A percentile compares a stretch with the other conserved stretches of the same genome.
These are phyloP conservation scores for Drosophila truncata DNA, from an alignment of 1,140 invertebrate genomes.

Conservation along the genomic window DNA sequence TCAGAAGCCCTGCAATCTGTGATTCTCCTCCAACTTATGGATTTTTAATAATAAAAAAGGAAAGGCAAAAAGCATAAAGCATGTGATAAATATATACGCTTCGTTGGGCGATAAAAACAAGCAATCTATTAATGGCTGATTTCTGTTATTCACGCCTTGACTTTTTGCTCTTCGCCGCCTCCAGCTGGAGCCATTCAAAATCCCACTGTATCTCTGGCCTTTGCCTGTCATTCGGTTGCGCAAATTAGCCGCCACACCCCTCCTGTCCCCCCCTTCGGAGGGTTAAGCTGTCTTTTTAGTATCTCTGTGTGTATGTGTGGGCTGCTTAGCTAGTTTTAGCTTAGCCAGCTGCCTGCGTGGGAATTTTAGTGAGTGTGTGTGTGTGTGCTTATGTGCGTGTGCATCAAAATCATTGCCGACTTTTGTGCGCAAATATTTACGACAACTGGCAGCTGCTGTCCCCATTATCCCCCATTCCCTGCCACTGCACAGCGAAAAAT, in stretches of 20 bases:
- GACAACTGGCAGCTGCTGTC: constrained; percentile 67
- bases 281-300: constrained; percentile 34
- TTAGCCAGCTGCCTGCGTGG: constrained; percentile 5
- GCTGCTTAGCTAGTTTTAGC: constrained; percentile 22
- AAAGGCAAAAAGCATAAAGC: neutral
- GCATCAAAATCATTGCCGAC: constrained; percentile 81
- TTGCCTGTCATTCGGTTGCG: constrained; percentile 51
- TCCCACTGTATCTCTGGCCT: constrained; percentile 47
- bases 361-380: constrained; percentile 1
- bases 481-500: constrained; percentile 22
- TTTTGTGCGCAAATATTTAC: constrained; percentile 82
- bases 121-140: constrained; percentile 22
- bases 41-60: neutral
- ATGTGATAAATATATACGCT: neutral
- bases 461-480: constrained; percentile 2
- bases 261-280: neutral
- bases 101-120: constrained; percentile 6
- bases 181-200: constrained; percentile 2
- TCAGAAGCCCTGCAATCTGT: neutral
- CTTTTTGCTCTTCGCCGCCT: neutral
- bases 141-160: constrained; percentile 16
- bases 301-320: constrained; percentile 3
- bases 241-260: constrained; percentile 65
- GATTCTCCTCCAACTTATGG: neutral
- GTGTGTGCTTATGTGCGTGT: constrained; percentile 47